These are phyloP conservation scores for Eilema depressum DNA, from an alignment of 2,888 invertebrate genomes.

Conservation along the genomic window DNA sequence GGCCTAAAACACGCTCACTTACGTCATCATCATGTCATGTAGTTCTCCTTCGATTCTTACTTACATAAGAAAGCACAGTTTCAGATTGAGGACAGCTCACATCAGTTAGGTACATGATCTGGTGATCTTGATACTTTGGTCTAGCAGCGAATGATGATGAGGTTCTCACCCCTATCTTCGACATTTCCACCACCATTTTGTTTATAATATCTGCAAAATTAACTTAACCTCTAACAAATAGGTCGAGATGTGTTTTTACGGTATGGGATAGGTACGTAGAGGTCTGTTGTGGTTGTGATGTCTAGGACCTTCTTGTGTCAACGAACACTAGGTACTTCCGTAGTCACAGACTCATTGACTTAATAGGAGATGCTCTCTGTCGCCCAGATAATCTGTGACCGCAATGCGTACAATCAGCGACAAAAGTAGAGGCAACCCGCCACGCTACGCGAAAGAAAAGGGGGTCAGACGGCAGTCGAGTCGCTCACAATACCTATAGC, in stretches of 20 bases:
- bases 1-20: no score
- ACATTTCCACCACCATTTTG: slow-evolving; percentile 55
- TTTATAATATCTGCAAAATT: slow-evolving; percentile 53
- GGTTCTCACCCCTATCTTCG: slow-evolving; percentile 52
- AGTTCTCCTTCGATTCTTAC: slow-evolving; percentile 4
- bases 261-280: background rate
- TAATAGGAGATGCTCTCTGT: no score
- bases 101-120: slow-evolving; percentile 59
- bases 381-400: no score
- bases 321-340: no score
- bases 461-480: no score
- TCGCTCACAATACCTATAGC: no score
- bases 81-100: slow-evolving; percentile 53
- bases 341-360: no score
- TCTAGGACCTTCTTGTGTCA: no score
- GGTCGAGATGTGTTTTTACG: background rate
- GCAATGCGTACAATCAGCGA: no score
- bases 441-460: no score
- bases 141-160: slow-evolving; percentile 42
- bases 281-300: background rate
- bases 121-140: slow-evolving; percentile 54
- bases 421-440: no score
- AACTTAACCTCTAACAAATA: background rate
- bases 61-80: slow-evolving; percentile 36
- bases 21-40: no score